phyloP scores from a whole-genome alignment of 2,888 invertebrate species.

The Amphimallon solstitiale region DNA sequence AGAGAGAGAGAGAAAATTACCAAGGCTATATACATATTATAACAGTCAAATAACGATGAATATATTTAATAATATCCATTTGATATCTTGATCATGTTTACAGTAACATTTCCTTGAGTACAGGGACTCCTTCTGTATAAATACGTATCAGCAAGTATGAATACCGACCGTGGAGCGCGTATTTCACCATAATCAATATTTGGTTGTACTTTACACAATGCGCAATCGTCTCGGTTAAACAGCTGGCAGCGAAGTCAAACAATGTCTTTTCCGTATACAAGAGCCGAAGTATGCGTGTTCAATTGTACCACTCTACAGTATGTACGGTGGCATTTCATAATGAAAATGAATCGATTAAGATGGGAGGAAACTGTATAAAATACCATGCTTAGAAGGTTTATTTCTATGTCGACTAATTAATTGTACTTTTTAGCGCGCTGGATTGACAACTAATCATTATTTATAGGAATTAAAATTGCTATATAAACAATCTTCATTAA shows the following conservation, averaged over 20 bases:
- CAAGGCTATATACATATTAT: background rate
- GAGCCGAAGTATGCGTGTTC: background rate
- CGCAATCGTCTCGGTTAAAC: constrained; percentile 24
- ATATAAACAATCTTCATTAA: too few relatives aligned
- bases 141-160: background rate
- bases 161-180: constrained; percentile 4
- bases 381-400: too few relatives aligned
- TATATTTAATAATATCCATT: background rate
- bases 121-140: background rate
- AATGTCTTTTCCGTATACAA: background rate
- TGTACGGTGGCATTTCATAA: background rate
- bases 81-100: background rate
- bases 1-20: background rate
- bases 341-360: too few relatives aligned
- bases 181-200: constrained; percentile 24
- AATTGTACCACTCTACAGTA: constrained; percentile 1
- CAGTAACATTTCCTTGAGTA: constrained; percentile 22
- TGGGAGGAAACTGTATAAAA: too few relatives aligned
- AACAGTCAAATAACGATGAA: background rate
- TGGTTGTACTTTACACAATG: constrained; percentile 23
- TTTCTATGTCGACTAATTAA: too few relatives aligned
- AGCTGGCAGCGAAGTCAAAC: constrained; percentile 4
- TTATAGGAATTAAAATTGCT: too few relatives aligned
- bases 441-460: too few relatives aligned
- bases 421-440: too few relatives aligned